A percentile compares a stretch with the other conserved stretches of the same genome.
Conservation (phyloP, 1,140 invertebrate species). For the Dinothrombium tinctorium region DNA sequence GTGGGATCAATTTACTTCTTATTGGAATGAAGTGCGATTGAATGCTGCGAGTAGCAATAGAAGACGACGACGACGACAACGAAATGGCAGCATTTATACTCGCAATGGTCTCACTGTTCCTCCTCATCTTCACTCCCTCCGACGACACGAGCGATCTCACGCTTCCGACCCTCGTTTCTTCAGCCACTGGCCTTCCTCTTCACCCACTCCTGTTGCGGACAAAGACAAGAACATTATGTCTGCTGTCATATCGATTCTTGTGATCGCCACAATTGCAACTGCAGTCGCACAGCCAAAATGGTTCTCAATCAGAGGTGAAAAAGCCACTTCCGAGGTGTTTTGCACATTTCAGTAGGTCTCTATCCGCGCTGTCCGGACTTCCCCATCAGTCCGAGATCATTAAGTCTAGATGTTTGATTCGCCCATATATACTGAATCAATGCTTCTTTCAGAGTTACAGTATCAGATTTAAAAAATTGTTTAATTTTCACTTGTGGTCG, state of each 20-base stretch:
- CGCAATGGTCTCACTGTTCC: not conserved
- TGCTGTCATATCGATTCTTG: conserved; percentile 12
- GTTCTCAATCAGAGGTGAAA: conserved; percentile 15
- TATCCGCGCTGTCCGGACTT: not conserved
- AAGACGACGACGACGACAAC: too few species aligned
- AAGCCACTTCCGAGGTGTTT: conserved; percentile 5
- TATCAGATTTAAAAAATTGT: too few species aligned
- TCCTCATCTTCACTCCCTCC: not conserved
- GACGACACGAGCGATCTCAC: too few species aligned
- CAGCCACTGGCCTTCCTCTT: too few species aligned
- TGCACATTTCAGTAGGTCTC: not conserved
- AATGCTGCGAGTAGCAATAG: too few species aligned
- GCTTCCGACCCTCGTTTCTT: too few species aligned
- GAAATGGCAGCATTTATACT: not conserved
- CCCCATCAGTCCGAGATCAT: not conserved
- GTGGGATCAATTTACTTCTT: too few species aligned
- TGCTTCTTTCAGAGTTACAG: too few species aligned
- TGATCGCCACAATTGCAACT: conserved; percentile 14
- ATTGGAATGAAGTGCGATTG: too few species aligned
- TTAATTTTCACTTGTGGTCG: too few species aligned
- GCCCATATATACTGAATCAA: too few species aligned
- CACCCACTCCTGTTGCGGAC: not conserved
- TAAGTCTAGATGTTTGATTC: not conserved
- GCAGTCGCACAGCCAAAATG: conserved; percentile 16
- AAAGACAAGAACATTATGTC: conserved; percentile 13